These are phyloP conservation scores for Glaucomys volans DNA, from an alignment of 2,113 vertebrate genomes.

Conservation along the genomic window DNA sequence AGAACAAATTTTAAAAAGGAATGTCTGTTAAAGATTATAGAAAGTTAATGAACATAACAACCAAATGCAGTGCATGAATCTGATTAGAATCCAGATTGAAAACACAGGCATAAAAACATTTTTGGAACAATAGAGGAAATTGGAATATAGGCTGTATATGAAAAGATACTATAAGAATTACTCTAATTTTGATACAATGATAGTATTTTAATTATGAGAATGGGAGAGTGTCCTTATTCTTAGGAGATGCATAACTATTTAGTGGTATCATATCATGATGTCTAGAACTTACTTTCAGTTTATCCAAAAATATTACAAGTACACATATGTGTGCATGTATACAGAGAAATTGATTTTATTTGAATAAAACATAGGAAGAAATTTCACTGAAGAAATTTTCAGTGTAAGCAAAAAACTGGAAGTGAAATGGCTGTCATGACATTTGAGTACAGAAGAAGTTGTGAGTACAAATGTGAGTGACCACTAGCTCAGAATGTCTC, in stretches of 20 bases:
- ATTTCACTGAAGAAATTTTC: not conserved
- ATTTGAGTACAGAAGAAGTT: not conserved
- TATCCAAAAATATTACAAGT: not conserved
- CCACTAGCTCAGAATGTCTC: not conserved
- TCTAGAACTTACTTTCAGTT: not conserved
- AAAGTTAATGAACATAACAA: not conserved
- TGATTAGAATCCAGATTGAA: not conserved
- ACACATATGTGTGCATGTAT: not conserved
- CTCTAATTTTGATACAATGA: not conserved
- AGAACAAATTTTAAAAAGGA: not conserved
- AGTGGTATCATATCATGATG: not conserved
- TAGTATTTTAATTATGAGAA: not conserved
- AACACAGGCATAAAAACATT: not conserved
- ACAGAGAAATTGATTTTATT: not conserved
- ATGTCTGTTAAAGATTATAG: not conserved
- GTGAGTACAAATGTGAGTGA: not conserved
- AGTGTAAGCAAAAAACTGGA: slow-evolving; percentile 32
- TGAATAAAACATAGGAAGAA: not conserved
- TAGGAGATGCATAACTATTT: not conserved
- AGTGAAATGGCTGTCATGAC: not conserved
- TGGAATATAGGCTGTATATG: not conserved
- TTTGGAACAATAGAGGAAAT: not conserved
- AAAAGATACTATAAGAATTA: not conserved
- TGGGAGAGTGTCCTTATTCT: not conserved
- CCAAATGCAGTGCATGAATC: not conserved